phyloP scores from a whole-genome alignment of 2,113 vertebrate species.

The Scolopax mira region DNA sequence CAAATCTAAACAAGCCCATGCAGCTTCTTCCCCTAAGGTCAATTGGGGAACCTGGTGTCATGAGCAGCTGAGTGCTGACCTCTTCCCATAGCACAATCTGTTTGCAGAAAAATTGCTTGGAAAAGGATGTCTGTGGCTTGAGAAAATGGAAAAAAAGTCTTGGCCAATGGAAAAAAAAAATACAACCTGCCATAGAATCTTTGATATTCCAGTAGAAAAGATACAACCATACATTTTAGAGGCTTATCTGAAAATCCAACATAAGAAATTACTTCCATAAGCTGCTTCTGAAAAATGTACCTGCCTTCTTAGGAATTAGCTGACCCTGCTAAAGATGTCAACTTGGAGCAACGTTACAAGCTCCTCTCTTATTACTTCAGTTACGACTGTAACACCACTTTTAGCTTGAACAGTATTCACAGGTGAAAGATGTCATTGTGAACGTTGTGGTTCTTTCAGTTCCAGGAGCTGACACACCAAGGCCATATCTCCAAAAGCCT shows the following conservation, averaged over 20 bases:
- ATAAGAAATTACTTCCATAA: not conserved
- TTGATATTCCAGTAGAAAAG: not conserved
- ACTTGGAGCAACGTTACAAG: not conserved
- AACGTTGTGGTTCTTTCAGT: not conserved
- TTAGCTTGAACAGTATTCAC: rapidly evolving
- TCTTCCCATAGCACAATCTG: not conserved
- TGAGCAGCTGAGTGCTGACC: not conserved
- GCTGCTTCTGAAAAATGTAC: not conserved
- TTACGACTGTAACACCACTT: rapidly evolving
- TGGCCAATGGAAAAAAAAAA: not conserved
- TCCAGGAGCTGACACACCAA: not conserved
- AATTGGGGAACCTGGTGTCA: not conserved
- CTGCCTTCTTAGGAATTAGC: not conserved
- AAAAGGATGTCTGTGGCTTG: not conserved
- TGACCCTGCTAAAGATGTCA: not conserved
- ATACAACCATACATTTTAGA: rapidly evolving
- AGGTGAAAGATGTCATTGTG: rapidly evolving
- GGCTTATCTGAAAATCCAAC: rapidly evolving
- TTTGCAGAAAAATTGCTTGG: not conserved
- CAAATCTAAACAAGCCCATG: not conserved
- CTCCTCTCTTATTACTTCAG: not conserved
- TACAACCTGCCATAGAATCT: not conserved
- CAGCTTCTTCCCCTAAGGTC: not conserved
- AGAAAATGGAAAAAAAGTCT: not conserved
- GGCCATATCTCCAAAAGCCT: not conserved